Conservation (phyloP, 2,888 invertebrate species). For the Nemoura dubitans region DNA sequence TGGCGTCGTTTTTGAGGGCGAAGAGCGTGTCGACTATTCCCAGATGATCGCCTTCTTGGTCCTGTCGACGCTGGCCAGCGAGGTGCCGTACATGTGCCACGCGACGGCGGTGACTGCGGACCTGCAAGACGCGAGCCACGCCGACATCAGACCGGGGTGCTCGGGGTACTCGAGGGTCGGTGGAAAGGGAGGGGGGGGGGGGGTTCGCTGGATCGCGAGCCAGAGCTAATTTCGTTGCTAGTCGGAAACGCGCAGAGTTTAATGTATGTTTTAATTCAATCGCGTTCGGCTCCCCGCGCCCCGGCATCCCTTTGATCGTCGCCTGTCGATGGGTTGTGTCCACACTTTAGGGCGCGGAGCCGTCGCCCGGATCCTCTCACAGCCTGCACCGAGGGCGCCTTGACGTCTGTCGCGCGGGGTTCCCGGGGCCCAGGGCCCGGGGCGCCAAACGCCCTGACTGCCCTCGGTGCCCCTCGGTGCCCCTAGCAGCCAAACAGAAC, state of each 20-base stretch:
- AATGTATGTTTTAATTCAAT: neutral
- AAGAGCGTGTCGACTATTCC: slow-evolving; percentile 57
- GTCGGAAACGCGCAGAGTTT: neutral
- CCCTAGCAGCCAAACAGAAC: no score
- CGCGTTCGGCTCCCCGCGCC: neutral
- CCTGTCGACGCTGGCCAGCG: slow-evolving; percentile 84
- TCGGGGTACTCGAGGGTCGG: slow-evolving; percentile 1
- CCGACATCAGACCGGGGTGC: no score
- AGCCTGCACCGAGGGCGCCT: no score
- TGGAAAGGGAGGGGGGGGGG: no score
- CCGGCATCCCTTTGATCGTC: neutral
- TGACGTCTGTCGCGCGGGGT: no score
- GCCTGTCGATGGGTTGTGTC: neutral
- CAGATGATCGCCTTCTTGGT: slow-evolving; percentile 84
- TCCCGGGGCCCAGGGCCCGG: no score
- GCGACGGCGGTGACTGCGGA: slow-evolving; percentile 86
- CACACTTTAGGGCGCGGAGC: neutral
- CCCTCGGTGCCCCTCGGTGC: no score
- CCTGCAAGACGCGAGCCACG: slow-evolving; percentile 64
- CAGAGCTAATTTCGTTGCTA: neutral
- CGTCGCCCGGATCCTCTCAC: no score
- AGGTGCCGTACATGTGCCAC: slow-evolving; percentile 86
- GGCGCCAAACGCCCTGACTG: no score
- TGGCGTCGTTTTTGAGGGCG: no score
- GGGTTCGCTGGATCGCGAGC: neutral